Percentiles rank a stretch among this genome's conserved stretches.
phyloP scores from a whole-genome alignment of 2,113 vertebrate genomes.

The Thunnus maccoyii region DNA sequence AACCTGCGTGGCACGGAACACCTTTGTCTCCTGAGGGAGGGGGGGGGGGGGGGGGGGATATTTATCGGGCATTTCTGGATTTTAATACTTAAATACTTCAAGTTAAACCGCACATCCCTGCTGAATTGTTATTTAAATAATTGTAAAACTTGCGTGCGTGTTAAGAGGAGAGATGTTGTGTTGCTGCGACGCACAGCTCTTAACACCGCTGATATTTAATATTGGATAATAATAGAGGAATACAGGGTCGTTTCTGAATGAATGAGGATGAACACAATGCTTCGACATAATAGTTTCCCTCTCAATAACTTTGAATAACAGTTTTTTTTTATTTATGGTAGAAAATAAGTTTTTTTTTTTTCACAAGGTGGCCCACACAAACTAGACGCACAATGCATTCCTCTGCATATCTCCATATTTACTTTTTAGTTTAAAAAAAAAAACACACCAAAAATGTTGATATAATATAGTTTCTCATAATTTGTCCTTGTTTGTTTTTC shows the following conservation, averaged over 20 bases:
- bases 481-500: neutral
- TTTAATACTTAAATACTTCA: conserved; percentile 7
- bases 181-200: neutral
- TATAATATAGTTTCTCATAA: neutral
- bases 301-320: neutral
- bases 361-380: conserved; percentile 5
- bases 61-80: neutral
- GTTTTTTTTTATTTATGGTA: neutral
- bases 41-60: neutral
- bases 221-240: neutral
- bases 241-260: neutral
- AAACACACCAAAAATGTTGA: neutral
- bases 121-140: conserved; percentile 10
- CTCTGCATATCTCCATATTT: neutral
- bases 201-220: conserved; percentile 27
- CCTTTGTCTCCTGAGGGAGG: conserved; percentile 25
- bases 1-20: conserved; percentile 36
- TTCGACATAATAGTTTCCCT: neutral
- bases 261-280: neutral
- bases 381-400: neutral
- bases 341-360: neutral
- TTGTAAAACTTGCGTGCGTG: conserved; percentile 40
- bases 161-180: conserved; percentile 18
- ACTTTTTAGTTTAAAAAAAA: neutral
- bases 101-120: conserved; percentile 9